A percentile compares a stretch with the other conserved stretches of the same genome.
Evolutionary conservation across 2,888 invertebrate genomes (phyloP).

Genomic region (Tineola bisselliella): DNA sequence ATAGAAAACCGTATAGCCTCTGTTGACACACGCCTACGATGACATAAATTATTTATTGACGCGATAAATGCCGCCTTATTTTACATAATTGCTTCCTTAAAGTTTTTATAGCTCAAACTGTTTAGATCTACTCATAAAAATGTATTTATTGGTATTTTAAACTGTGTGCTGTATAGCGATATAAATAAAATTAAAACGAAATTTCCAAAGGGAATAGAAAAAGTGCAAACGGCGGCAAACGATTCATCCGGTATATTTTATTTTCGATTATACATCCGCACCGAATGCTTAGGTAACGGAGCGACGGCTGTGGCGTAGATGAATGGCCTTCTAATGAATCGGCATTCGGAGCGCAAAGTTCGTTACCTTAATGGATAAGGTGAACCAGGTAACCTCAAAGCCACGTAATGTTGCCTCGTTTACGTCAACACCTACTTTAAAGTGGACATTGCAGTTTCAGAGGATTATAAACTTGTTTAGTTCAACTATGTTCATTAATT

Average conservation of each 20-base stretch:
- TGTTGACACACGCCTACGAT: too few relatives aligned
- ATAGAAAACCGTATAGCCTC: too few relatives aligned
- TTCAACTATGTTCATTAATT: not conserved
- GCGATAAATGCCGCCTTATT: too few relatives aligned
- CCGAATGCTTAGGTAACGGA: not conserved
- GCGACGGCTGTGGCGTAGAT: slow-evolving; percentile 25
- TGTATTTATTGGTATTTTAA: not conserved
- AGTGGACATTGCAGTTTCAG: slow-evolving; percentile 1
- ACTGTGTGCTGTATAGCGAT: not conserved
- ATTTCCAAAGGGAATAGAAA: slow-evolving; percentile 14
- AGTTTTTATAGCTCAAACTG: too few relatives aligned
- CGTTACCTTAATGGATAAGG: slow-evolving; percentile 35
- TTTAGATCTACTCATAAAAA: not conserved
- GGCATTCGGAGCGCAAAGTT: slow-evolving; percentile 37
- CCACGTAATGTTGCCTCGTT: slow-evolving; percentile 10
- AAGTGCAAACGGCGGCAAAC: slow-evolving; percentile 15
- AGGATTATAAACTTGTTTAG: not conserved
- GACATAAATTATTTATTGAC: too few relatives aligned
- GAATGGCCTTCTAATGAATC: slow-evolving; percentile 57
- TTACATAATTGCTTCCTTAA: too few relatives aligned
- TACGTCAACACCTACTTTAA: slow-evolving; percentile 3
- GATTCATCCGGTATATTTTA: not conserved
- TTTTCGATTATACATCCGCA: slow-evolving; percentile 1
- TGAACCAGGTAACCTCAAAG: slow-evolving; percentile 17
- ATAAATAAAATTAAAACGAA: not conserved